Evolutionary conservation across 2,113 vertebrate genomes (phyloP).

Genomic region (Nesospiza acunhae): DNA sequence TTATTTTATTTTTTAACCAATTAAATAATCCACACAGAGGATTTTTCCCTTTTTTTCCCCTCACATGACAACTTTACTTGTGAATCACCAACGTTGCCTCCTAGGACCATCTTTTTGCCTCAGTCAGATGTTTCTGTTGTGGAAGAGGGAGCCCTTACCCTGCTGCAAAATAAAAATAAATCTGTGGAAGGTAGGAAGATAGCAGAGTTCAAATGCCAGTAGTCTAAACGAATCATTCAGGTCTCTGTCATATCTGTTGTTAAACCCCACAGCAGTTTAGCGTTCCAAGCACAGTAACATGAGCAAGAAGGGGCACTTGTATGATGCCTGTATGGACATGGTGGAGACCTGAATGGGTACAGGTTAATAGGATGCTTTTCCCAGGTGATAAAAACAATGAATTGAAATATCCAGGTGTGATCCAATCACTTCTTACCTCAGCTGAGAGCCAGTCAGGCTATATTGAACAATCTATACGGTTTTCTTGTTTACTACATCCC

Average conservation of each 20-base stretch:
- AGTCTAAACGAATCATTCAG: neutral
- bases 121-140: neutral
- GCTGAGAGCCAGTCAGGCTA: neutral
- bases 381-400: neutral
- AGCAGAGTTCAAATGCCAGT: neutral
- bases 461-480: neutral
- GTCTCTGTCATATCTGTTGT: neutral
- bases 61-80: neutral
- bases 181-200: neutral
- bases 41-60: neutral
- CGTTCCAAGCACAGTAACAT: neutral
- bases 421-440: neutral
- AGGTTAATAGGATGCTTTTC: conserved; percentile 33
- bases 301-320: neutral
- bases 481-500: conserved; percentile 31
- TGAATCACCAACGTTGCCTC: neutral
- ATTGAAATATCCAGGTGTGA: neutral
- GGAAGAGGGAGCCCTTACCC: neutral
- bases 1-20: neutral
- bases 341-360: neutral
- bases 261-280: neutral
- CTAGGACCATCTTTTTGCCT: neutral
- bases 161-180: neutral
- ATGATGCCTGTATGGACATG: neutral
- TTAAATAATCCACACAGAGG: neutral